Evolutionary conservation across 2,113 vertebrate species (phyloP), one percentile per base, ranked within the genome.

Genomic region (Tor tambroides): DNA sequence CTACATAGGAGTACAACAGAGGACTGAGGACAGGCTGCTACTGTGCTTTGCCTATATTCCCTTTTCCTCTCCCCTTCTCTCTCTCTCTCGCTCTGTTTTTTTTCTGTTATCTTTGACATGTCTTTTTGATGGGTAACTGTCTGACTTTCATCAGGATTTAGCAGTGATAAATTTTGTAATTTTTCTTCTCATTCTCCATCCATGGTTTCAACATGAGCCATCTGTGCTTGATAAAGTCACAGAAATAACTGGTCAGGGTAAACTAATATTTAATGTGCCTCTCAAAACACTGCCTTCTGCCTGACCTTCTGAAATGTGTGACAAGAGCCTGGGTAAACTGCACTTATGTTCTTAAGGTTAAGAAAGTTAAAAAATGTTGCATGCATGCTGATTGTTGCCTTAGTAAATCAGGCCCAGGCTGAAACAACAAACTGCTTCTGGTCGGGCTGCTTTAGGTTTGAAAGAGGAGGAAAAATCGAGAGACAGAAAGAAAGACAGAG

Each of bases 241-340:
- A 94, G 92, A 94, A 94, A 95, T 93, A 95, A 94, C 93, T 95
- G 91, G 79, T 90, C 93, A 92, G 94, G 93, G 92, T 93, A 92
- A 94, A 95, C 89, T 92, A 94, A 95, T 94, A 93, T 95, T 95
- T 94, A 93, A 93, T 90, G 93, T 94, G 92, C 89, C 90, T 94
- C 91, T 95, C 90, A 90, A 95, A 94, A 95, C 93, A 94, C 75
- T 84, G 89, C 61, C 92, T 94, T 90, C 91, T 89, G 15, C 65
- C 88, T 94, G 94, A 96, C 95, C 95, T 92, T 88, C 90, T 92
- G 90, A 93, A 92, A 93, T 87, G 87, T 80, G 90, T 63, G 92
- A 93, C 93, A 92, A 93, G 92, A 91, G 93, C 90, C 93, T 91
- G 92, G 92, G 92, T 93, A 94, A 94, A 94, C 94, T 91, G 88